A percentile compares a stretch with the other conserved stretches of the same genome.
Conservation (phyloP, 2,888 invertebrate genomes). For the Sphaerophoria taeniata region DNA sequence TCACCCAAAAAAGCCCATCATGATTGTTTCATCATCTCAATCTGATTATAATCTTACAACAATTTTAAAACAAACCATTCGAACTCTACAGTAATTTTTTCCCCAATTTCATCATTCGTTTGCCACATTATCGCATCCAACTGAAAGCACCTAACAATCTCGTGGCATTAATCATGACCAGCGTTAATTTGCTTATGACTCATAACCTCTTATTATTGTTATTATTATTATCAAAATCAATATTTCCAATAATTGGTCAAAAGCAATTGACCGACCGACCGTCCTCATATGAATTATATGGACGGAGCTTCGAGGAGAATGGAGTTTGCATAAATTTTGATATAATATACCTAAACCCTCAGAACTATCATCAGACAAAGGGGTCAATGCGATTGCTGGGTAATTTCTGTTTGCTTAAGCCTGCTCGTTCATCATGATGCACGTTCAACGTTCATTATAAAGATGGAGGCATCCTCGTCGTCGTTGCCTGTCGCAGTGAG, state of each 20-base stretch:
- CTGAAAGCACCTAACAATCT: not conserved
- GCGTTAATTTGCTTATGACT: conserved; percentile 64
- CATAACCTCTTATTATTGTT: conserved; percentile 28
- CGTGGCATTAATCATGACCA: conserved; percentile 51
- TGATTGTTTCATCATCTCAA: conserved; percentile 27
- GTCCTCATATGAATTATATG: too few relatives aligned
- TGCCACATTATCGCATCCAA: not conserved
- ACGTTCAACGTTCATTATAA: conserved; percentile 33
- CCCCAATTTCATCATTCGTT: not conserved
- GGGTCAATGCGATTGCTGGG: conserved; percentile 42
- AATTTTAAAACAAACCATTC: not conserved
- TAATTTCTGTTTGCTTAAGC: conserved; percentile 63
- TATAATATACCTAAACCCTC: too few relatives aligned
- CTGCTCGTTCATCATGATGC: conserved; percentile 29
- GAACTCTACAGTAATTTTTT: not conserved
- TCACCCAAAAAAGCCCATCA: not conserved
- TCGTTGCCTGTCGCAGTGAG: not conserved
- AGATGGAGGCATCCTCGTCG: conserved; percentile 18
- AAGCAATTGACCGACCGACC: too few relatives aligned
- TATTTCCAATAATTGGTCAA: conserved; percentile 3
- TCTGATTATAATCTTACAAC: not conserved
- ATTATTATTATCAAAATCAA: conserved; percentile 56
- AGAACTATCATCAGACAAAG: not conserved
- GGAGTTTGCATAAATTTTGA: conserved; percentile 23
- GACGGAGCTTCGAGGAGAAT: conserved; percentile 1